These are phyloP conservation scores for Andrena camellia DNA, from an alignment of 2,888 invertebrate species.

Conservation along the genomic window DNA sequence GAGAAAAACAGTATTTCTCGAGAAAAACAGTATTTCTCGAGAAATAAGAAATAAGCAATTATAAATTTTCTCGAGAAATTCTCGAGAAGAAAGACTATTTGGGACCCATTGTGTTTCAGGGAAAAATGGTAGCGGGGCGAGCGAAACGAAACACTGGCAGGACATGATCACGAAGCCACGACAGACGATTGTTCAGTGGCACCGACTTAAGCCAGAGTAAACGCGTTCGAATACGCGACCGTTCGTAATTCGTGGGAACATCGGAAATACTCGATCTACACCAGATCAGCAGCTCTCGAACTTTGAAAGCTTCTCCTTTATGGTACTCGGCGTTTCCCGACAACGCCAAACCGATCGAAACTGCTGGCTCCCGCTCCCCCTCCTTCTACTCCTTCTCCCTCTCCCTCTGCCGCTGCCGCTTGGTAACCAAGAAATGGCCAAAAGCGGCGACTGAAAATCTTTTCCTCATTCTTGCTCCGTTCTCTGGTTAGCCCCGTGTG, in stretches of 20 bases:
- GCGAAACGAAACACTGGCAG: constrained; percentile 99
- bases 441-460: no score
- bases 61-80: no score
- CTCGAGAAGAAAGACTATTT: no score
- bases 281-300: constrained; percentile 1
- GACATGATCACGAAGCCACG: constrained; percentile 99
- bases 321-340: constrained; percentile 22
- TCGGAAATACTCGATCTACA: constrained; percentile 30
- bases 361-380: not conserved
- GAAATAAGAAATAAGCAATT: no score
- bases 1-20: no score
- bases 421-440: no score
- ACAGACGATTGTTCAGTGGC: constrained; percentile 98
- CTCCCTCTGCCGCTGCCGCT: not conserved
- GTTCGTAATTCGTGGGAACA: constrained; percentile 16
- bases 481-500: not conserved
- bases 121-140: constrained; percentile 96
- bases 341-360: constrained; percentile 27
- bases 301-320: constrained; percentile 7
- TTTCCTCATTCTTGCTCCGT: not conserved
- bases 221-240: constrained; percentile 27
- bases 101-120: constrained; percentile 88
- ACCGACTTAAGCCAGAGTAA: constrained; percentile 97
- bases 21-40: no score
- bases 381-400: not conserved